phyloP scores from a whole-genome alignment of 2,797 vertebrate species.

The Gambelia wislizenii region DNA sequence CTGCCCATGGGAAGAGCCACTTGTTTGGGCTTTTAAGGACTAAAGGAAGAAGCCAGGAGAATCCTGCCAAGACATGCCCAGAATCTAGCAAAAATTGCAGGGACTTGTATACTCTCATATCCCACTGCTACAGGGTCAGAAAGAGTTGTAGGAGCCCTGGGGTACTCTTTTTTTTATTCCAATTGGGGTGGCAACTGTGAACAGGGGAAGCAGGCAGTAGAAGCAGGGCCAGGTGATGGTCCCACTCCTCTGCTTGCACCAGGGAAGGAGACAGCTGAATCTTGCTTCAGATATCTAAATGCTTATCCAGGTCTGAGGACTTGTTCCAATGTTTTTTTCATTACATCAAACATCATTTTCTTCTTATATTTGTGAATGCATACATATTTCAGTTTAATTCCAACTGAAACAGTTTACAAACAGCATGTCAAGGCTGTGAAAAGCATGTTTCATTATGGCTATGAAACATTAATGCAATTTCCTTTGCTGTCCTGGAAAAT shows the following conservation, averaged over 20 bases:
- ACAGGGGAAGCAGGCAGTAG: background rate
- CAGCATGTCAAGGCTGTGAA: conserved; percentile 17
- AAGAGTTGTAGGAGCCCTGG: background rate
- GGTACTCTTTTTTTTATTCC: background rate
- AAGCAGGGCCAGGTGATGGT: background rate
- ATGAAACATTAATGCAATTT: conserved; percentile 42
- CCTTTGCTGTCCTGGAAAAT: conserved; percentile 38
- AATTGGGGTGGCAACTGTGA: background rate
- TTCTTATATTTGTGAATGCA: conserved; percentile 12
- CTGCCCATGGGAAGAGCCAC: background rate
- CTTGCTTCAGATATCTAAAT: background rate
- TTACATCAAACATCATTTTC: background rate
- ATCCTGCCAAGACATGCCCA: background rate
- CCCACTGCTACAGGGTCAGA: background rate
- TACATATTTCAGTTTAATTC: background rate
- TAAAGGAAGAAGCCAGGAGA: background rate
- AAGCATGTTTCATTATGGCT: background rate
- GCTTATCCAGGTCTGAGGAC: background rate
- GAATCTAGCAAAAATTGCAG: background rate
- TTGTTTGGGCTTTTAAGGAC: background rate
- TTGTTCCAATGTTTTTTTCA: background rate
- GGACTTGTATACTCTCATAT: background rate
- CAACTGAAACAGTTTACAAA: background rate
- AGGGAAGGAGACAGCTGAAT: too few relatives aligned
- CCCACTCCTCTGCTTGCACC: background rate